A percentile compares a stretch with the other conserved stretches of the same genome.
Conservation (phyloP, 2,113 vertebrate genomes). For the Gadus chalcogrammus region DNA sequence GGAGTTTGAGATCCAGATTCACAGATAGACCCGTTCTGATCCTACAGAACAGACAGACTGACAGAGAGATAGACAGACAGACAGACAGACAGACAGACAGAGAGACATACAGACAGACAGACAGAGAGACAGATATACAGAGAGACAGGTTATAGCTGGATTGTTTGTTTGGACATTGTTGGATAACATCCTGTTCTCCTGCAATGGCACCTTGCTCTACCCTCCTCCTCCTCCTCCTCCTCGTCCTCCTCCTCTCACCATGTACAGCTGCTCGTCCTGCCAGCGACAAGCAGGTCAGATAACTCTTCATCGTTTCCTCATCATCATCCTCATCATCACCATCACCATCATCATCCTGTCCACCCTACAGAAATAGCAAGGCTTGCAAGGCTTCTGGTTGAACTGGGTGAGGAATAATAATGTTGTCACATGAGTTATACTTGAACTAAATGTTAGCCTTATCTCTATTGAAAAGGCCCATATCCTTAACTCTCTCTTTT, state of each 20-base stretch:
- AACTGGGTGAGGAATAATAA: too few relatives aligned
- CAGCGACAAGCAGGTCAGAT: slow-evolving; percentile 38
- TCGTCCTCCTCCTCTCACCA: slow-evolving; percentile 20
- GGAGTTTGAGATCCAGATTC: not conserved
- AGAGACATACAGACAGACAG: too few relatives aligned
- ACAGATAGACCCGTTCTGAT: not conserved
- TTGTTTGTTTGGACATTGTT: not conserved
- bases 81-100: too few relatives aligned
- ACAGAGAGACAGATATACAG: too few relatives aligned
- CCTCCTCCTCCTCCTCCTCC: slow-evolving; percentile 46
- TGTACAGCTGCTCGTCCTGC: slow-evolving; percentile 28
- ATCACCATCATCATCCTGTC: too few relatives aligned
- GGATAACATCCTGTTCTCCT: not conserved
- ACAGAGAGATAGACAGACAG: slow-evolving; percentile 9
- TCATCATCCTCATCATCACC: too few relatives aligned
- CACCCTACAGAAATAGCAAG: too few relatives aligned
- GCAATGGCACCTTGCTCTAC: slow-evolving; percentile 15
- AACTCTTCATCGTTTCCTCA: not conserved
- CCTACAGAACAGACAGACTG: slow-evolving; percentile 18
- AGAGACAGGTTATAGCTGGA: too few relatives aligned
- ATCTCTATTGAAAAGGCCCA: not conserved
- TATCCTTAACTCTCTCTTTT: not conserved
- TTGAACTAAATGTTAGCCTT: not conserved
- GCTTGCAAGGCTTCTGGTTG: too few relatives aligned
- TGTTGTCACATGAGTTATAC: not conserved